Evolutionary conservation across 2,797 vertebrate genomes (phyloP).

Genomic region (Sebastes hopkinsi): DNA sequence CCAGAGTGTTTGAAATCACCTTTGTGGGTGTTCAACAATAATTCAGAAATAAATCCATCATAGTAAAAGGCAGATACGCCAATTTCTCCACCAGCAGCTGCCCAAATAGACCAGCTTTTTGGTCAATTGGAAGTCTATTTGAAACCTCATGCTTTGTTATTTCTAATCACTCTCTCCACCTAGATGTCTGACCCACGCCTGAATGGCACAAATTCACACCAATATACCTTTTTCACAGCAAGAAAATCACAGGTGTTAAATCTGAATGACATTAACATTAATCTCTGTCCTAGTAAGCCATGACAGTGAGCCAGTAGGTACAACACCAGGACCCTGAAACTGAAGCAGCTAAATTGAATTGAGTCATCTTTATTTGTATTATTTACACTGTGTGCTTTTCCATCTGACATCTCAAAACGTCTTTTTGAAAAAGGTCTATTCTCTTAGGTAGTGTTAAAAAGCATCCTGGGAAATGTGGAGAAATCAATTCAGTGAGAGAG

Average conservation of each 20-base stretch:
- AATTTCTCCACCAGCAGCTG: neutral
- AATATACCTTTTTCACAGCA: neutral
- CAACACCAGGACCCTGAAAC: neutral
- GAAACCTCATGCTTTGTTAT: rapidly evolving
- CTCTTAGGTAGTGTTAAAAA: neutral
- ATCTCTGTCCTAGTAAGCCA: no score
- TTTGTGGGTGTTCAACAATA: no score
- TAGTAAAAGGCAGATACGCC: neutral
- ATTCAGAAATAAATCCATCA: neutral
- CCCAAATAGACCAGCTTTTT: neutral
- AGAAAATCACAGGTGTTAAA: neutral
- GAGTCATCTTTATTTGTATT: neutral
- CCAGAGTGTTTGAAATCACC: no score
- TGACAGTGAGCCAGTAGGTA: neutral
- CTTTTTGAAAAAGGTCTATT: neutral
- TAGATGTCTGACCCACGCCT: neutral
- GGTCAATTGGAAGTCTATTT: no score
- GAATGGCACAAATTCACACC: neutral
- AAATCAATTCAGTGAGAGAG: neutral
- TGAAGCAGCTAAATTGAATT: neutral
- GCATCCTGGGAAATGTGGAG: neutral
- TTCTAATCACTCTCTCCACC: neutral
- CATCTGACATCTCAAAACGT: neutral
- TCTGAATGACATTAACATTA: neutral
- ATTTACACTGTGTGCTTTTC: neutral